Conservation (phyloP, 2,113 vertebrate genomes). For the Daubentonia madagascariensis region DNA sequence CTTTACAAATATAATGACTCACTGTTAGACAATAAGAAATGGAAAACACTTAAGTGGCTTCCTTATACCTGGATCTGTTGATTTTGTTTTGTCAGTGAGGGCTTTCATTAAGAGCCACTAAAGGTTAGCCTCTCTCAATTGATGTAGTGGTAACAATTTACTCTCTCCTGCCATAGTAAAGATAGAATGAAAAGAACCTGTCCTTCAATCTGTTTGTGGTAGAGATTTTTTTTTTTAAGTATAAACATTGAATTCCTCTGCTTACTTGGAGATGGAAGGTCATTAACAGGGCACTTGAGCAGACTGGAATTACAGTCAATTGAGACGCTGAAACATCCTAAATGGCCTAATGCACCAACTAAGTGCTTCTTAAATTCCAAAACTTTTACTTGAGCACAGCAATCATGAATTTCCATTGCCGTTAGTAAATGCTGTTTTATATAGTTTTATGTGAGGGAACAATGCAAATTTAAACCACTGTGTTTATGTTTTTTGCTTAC, state of each 20-base stretch:
- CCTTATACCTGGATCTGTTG: conserved; percentile 73
- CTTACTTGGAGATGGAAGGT: conserved; percentile 88
- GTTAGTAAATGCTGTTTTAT: conserved; percentile 81
- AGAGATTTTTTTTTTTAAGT: conserved; percentile 76
- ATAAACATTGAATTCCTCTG: conserved; percentile 88
- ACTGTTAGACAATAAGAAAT: conserved; percentile 74
- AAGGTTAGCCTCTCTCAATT: conserved; percentile 72
- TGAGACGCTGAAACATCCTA: conserved; percentile 88
- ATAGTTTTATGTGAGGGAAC: conserved; percentile 71
- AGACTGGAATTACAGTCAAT: conserved; percentile 92
- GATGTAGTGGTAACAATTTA: conserved; percentile 80
- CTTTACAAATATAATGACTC: conserved; percentile 64
- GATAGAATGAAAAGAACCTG: conserved; percentile 80
- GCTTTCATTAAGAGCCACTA: conserved; percentile 80
- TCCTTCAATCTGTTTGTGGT: conserved; percentile 82
- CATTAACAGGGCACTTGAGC: conserved; percentile 91
- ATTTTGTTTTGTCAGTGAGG: conserved; percentile 79
- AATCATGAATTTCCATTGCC: conserved; percentile 83
- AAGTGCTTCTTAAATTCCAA: conserved; percentile 93
- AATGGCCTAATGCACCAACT: conserved; percentile 90
- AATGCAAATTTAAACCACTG: conserved; percentile 73
- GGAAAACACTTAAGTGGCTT: conserved; percentile 61
- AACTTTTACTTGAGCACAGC: conserved; percentile 84
- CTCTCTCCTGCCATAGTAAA: conserved; percentile 77
- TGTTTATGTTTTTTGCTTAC: conserved; percentile 75